Percentiles rank a stretch among this genome's conserved stretches.
Conservation (phyloP, 2,797 vertebrate species). For the Siniperca obscura region DNA sequence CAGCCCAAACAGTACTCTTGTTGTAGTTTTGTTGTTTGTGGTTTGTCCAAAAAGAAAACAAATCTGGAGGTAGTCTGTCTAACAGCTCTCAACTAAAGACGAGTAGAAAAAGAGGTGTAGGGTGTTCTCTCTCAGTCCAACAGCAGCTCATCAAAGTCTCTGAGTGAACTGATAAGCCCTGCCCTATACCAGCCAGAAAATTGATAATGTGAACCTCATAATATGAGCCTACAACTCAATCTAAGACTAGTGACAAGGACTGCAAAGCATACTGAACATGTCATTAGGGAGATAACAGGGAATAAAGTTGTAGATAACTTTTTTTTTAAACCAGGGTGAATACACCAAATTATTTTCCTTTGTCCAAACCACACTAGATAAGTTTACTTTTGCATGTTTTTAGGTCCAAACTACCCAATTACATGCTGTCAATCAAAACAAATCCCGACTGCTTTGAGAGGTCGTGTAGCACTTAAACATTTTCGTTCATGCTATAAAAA, state of each 20-base stretch:
- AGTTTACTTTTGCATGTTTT: background rate
- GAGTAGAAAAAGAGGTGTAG: background rate
- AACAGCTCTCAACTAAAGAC: background rate
- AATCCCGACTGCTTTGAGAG: constrained; percentile 1
- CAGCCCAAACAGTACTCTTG: background rate
- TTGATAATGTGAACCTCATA: background rate
- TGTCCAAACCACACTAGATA: background rate
- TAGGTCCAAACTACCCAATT: background rate
- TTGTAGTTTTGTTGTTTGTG: background rate
- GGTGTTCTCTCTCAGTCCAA: background rate
- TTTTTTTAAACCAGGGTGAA: background rate
- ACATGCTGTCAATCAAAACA: background rate
- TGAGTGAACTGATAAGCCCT: background rate
- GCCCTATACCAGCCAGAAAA: background rate
- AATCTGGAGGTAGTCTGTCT: background rate
- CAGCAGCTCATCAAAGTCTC: background rate
- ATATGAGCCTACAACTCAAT: background rate
- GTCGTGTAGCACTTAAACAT: background rate
- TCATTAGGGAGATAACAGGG: background rate
- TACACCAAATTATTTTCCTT: background rate
- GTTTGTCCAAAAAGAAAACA: background rate
- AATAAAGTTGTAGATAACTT: background rate
- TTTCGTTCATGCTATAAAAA: constrained; percentile 5
- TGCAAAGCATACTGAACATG: background rate
- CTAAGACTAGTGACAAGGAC: background rate